A percentile compares a stretch with the other conserved stretches of the same genome.
These are phyloP conservation scores for Rhyacichthys aspro DNA, from an alignment of 2,797 vertebrate genomes.

Conservation along the genomic window DNA sequence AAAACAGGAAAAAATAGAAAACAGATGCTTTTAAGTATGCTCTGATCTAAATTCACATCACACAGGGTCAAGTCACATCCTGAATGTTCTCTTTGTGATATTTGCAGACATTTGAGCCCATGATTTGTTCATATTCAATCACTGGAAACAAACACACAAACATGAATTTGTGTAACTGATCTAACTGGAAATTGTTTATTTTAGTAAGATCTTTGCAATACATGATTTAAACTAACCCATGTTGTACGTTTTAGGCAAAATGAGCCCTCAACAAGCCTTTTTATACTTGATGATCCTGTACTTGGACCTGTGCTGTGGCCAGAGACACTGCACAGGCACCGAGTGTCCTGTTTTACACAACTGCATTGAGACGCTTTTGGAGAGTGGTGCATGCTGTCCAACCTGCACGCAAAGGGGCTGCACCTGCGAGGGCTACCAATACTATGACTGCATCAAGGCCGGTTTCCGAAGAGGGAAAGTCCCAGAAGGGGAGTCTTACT, in stretches of 20 bases:
- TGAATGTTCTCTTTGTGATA: conserved; percentile 5
- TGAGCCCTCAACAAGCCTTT: conserved; percentile 55
- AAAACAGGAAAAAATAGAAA: conserved; percentile 66
- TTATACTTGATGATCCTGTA: conserved; percentile 54
- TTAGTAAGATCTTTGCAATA: neutral
- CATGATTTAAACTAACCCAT: neutral
- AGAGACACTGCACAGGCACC: conserved; percentile 85
- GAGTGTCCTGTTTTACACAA: conserved; percentile 84
- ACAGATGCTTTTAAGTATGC: conserved; percentile 57
- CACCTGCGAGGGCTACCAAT: conserved; percentile 93
- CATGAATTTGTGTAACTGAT: too few relatives aligned
- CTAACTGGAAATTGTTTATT: too few relatives aligned
- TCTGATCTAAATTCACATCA: conserved; percentile 61
- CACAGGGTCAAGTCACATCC: conserved; percentile 28
- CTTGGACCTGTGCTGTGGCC: conserved; percentile 41
- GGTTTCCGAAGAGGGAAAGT: conserved; percentile 91
- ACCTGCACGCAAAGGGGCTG: conserved; percentile 87
- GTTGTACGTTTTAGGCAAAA: conserved; percentile 51
- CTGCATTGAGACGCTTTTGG: conserved; percentile 87
- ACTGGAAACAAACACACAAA: too few relatives aligned
- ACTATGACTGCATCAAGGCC: conserved; percentile 90
- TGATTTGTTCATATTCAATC: too few relatives aligned
- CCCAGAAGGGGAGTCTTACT: conserved; percentile 90
- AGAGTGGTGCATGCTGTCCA: conserved; percentile 86
- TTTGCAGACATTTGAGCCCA: neutral